Percentiles rank a stretch among this genome's conserved stretches.
Conservation (phyloP, 2,888 invertebrate species). For the Limnephilus marmoratus region DNA sequence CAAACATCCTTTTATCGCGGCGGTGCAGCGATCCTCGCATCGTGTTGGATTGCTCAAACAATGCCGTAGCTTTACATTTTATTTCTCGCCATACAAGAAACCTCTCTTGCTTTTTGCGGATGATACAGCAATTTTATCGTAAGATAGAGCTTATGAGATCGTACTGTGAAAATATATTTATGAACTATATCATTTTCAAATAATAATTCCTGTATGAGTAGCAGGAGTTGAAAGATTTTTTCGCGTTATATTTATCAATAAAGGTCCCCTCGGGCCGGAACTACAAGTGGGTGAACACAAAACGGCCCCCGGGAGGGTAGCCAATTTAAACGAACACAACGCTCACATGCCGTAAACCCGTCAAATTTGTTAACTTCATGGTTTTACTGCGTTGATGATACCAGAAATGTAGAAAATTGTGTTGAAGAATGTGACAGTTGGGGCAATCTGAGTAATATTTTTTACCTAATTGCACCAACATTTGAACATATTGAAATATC, state of each 20-base stretch:
- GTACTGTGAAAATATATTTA: neutral
- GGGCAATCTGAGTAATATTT: neutral
- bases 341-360: conserved; percentile 3
- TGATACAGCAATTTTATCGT: neutral
- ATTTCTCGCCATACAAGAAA: neutral
- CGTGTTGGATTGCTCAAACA: neutral
- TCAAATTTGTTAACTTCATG: conserved; percentile 29
- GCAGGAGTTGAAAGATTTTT: neutral
- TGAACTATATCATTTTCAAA: neutral
- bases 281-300: neutral
- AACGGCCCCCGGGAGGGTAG: neutral
- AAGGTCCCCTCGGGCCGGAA: neutral
- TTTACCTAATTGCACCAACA: neutral
- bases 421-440: neutral
- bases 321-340: conserved; percentile 39
- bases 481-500: too few relatives aligned
- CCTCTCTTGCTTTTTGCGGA: neutral
- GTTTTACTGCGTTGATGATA: neutral
- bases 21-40: neutral
- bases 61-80: neutral
- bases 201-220: neutral
- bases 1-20: neutral
- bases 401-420: neutral
- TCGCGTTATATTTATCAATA: neutral
- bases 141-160: neutral